Conservation (phyloP, 2,797 vertebrate species). For the Simalia tracyae region DNA sequence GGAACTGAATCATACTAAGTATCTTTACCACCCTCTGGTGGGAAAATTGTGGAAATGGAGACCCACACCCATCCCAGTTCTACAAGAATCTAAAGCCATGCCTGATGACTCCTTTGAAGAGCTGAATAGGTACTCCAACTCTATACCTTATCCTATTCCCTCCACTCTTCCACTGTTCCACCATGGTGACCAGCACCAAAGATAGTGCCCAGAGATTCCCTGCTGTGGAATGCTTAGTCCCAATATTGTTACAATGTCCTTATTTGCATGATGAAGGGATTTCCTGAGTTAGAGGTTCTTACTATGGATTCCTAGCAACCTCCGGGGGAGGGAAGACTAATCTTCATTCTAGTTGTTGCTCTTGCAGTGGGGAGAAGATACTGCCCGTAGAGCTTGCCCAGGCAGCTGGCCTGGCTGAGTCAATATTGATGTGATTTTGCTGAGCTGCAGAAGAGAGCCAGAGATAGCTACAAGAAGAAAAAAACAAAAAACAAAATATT, state of each 20-base stretch:
- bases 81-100: not conserved
- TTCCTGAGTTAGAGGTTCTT: conserved; percentile 10
- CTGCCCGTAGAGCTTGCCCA: conserved; percentile 24
- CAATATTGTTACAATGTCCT: not conserved
- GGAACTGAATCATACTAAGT: not conserved
- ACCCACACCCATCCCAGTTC: not conserved
- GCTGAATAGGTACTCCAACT: not conserved
- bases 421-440: conserved; percentile 36
- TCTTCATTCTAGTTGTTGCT: not conserved
- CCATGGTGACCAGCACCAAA: conserved; percentile 8
- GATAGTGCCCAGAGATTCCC: not conserved
- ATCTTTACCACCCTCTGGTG: not conserved
- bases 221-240: not conserved
- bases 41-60: not conserved
- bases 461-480: conserved; percentile 18
- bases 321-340: not conserved
- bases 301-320: not conserved
- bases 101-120: not conserved
- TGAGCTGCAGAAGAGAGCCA: conserved; percentile 34
- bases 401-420: conserved; percentile 25
- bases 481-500: not conserved
- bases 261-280: not conserved
- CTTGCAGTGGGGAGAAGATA: not conserved
- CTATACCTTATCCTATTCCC: not conserved
- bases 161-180: not conserved